phyloP scores from a whole-genome alignment of 2,113 vertebrate genomes.

The Oenanthe oenanthe region DNA sequence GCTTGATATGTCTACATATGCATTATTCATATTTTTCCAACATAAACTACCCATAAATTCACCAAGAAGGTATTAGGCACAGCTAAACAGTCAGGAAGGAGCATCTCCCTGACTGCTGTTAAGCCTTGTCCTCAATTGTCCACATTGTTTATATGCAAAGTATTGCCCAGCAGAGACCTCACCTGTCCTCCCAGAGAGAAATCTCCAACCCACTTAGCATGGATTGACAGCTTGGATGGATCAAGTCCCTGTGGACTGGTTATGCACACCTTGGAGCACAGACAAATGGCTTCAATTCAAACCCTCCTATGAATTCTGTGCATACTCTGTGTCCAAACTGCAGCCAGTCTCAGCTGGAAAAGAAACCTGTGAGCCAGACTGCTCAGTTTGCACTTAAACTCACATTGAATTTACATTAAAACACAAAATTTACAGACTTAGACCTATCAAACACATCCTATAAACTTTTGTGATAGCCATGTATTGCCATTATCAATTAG shows the following conservation, averaged over 20 bases:
- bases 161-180: background rate
- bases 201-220: background rate
- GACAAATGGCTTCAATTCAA: background rate
- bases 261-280: background rate
- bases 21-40: conserved; percentile 23
- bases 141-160: background rate
- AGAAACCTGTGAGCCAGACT: background rate
- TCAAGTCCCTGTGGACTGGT: background rate
- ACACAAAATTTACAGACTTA: background rate
- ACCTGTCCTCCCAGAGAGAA: background rate
- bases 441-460: background rate
- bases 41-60: background rate
- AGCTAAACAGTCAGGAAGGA: background rate
- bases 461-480: background rate
- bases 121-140: background rate
- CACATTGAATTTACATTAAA: background rate
- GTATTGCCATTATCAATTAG: background rate
- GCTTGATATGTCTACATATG: background rate
- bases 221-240: background rate
- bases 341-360: background rate
- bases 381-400: background rate
- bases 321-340: background rate
- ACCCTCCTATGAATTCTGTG: background rate
- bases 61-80: background rate
- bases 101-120: background rate